These are phyloP conservation scores for Serripes groenlandicus DNA, from an alignment of 2,888 invertebrate species.

Conservation along the genomic window DNA sequence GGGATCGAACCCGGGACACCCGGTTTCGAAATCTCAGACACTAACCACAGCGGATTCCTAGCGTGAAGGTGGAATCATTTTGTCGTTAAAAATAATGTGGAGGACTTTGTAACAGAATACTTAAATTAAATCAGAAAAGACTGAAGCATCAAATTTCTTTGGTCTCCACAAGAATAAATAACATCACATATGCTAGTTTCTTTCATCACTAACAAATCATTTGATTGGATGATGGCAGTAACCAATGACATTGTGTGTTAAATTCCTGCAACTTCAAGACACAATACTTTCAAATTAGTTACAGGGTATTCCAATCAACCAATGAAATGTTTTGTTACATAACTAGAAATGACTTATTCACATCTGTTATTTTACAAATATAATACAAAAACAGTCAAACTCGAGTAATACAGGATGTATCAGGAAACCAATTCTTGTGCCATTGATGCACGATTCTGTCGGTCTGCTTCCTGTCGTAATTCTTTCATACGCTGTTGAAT, in stretches of 20 bases:
- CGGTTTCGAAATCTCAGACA: too few relatives aligned
- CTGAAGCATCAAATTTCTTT: background rate
- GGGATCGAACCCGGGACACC: too few relatives aligned
- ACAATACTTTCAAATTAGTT: background rate
- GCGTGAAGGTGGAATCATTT: too few relatives aligned
- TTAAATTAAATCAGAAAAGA: background rate
- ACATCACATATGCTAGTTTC: background rate
- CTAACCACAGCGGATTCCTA: too few relatives aligned
- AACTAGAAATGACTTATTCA: background rate
- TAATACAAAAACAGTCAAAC: background rate
- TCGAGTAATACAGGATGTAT: constrained; percentile 17
- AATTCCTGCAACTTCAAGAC: background rate
- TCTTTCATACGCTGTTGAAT: constrained; percentile 79
- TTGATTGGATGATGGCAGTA: background rate
- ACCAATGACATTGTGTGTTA: background rate
- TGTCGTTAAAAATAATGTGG: too few relatives aligned
- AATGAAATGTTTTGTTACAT: constrained; percentile 10
- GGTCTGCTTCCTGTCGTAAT: constrained; percentile 72
- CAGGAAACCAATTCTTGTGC: constrained; percentile 52
- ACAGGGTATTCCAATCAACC: background rate
- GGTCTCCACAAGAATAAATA: background rate
- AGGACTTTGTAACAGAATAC: too few relatives aligned
- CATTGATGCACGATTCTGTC: constrained; percentile 59
- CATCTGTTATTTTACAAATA: constrained; percentile 4
- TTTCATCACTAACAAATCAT: background rate